Evolutionary conservation across 2,888 invertebrate genomes (phyloP).

Genomic region (Ditula angustiorana): DNA sequence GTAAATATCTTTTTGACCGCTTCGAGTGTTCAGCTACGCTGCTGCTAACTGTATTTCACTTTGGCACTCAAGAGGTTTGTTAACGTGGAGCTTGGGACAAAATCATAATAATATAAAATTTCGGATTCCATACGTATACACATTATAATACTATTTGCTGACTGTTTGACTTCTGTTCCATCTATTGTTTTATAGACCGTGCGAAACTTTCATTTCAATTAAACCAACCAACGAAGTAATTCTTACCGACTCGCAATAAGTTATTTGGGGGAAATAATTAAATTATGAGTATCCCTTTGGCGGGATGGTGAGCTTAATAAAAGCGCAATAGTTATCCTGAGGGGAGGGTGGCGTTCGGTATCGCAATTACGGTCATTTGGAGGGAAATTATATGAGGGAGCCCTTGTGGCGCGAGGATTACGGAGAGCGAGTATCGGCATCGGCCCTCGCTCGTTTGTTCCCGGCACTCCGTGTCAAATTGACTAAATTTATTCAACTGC

Average conservation of each 20-base stretch:
- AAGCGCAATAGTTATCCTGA: slow-evolving; percentile 81
- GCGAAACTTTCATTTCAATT: slow-evolving; percentile 53
- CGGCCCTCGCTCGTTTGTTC: slow-evolving; percentile 35
- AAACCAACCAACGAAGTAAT: slow-evolving; percentile 54
- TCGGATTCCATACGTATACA: neutral
- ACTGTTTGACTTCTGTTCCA: neutral
- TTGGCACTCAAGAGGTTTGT: slow-evolving; percentile 1
- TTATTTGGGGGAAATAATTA: slow-evolving; percentile 75
- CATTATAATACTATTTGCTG: neutral
- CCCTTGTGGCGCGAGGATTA: slow-evolving; percentile 35
- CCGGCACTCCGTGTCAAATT: slow-evolving; percentile 71
- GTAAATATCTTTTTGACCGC: no score
- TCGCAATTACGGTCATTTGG: slow-evolving; percentile 65
- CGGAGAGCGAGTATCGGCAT: slow-evolving; percentile 20
- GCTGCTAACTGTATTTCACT: no score
- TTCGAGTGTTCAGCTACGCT: no score
- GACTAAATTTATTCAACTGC: slow-evolving; percentile 82
- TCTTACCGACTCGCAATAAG: slow-evolving; percentile 63
- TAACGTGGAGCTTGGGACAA: neutral
- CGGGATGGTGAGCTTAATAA: slow-evolving; percentile 79
- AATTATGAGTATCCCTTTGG: slow-evolving; percentile 81
- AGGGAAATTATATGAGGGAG: slow-evolving; percentile 43
- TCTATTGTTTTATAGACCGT: neutral
- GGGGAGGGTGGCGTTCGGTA: slow-evolving; percentile 65
- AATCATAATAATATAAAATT: neutral